These are phyloP conservation scores for Opisthograptis luteolata DNA, from an alignment of 2,888 invertebrate species.

Conservation along the genomic window DNA sequence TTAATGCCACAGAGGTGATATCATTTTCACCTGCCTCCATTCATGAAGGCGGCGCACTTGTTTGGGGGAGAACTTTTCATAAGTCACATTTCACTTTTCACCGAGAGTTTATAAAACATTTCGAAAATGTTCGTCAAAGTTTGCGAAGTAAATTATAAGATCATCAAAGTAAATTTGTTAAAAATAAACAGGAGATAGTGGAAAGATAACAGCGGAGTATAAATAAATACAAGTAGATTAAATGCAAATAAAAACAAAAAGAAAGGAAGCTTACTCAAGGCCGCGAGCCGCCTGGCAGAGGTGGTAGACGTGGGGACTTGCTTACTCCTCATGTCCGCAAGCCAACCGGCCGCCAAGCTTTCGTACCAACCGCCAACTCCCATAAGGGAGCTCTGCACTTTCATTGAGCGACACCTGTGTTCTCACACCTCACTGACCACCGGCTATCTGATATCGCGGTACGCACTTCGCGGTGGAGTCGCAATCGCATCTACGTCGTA, in stretches of 20 bases:
- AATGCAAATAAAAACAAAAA: slow-evolving; percentile 78
- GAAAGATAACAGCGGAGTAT: slow-evolving; percentile 40
- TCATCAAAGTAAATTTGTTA: slow-evolving; percentile 4
- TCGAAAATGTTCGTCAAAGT: slow-evolving; percentile 3
- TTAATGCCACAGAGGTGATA: slow-evolving; percentile 67
- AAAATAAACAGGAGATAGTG: slow-evolving; percentile 35
- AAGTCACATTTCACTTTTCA: slow-evolving; percentile 11
- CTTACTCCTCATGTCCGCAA: slow-evolving; percentile 83
- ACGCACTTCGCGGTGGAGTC: slow-evolving; percentile 56
- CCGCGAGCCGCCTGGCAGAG: slow-evolving; percentile 82
- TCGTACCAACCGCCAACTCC: slow-evolving; percentile 82
- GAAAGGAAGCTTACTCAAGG: slow-evolving; percentile 83
- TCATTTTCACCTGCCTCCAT: slow-evolving; percentile 65
- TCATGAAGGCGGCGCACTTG: slow-evolving; percentile 11
- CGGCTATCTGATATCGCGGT: slow-evolving; percentile 44
- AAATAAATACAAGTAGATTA: slow-evolving; percentile 44
- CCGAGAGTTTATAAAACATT: slow-evolving; percentile 2
- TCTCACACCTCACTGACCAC: slow-evolving; percentile 64
- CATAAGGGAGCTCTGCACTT: slow-evolving; percentile 81
- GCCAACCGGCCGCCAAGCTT: slow-evolving; percentile 80
- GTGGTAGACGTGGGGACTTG: slow-evolving; percentile 81
- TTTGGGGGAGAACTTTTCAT: slow-evolving; percentile 3
- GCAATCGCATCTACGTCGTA: slow-evolving; percentile 58
- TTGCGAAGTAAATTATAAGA: background rate
- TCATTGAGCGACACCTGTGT: slow-evolving; percentile 73